Evolutionary conservation across 2,797 vertebrate species (phyloP), one percentile per base, ranked within the genome.

Genomic region (Epinephelus awoara): DNA sequence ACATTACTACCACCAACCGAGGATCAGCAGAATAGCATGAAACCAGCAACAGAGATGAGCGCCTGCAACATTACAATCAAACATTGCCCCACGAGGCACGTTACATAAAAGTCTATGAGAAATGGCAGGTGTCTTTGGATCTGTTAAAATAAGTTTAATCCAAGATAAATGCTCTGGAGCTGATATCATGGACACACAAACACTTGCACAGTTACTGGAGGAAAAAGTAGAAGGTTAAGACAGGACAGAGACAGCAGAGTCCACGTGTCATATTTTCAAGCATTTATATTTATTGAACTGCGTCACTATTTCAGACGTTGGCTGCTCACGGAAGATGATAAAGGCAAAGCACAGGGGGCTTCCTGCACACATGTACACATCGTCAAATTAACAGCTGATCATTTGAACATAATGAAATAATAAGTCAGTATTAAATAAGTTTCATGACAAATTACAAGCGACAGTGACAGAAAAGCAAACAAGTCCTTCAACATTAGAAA

Each of bases 281-380:
- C 38, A 50, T 72, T 61, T 65, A 14, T 21, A 68, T 87, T 84
- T 81, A 89, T 85, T 88, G 66, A 55, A 62, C 61, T 54, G 55
- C 29, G 27, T 83, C 17, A 76, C 3, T 76, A 44, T 75, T 72
- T 51, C 5, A 62, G 21, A 42, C 42, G 67, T 55, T 64, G 6
- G 59, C 7, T 23, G 50, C 19, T 29, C 10, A 59, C n/a, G 57
- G 49, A 72, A 59, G 58, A 75, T 2, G 3, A 72, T 40, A 21
- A 27, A 72, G 2, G 54, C 42, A 69, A 47, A 82, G 29, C 49
- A 65, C 21, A 18, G 17, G 17, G 15, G 3, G 8, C 27, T 25
- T 42, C 42, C 58, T 69, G n/a, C 46, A 57, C 59, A 23, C 2
- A 13, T n/a, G 10, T 6, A 38, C 27, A 42, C 40, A 55, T 11